Percentiles rank a stretch among this genome's conserved stretches.
Evolutionary conservation across 1,140 invertebrate genomes (phyloP).

Genomic region (Hycleus phaleratus): DNA sequence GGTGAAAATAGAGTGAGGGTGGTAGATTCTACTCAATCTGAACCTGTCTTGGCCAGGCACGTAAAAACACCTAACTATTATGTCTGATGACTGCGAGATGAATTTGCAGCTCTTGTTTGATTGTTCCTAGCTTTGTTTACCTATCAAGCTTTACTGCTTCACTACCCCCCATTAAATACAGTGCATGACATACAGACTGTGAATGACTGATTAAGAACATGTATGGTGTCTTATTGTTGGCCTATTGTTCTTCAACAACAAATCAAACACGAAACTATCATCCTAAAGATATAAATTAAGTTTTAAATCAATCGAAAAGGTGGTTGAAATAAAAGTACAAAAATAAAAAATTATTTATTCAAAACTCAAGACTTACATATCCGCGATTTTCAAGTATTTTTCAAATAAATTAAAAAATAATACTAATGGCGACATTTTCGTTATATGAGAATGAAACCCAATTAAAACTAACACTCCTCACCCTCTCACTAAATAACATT

Average conservation of each 20-base stretch:
- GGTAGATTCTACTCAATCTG: constrained; percentile 21
- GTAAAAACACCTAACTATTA: constrained; percentile 30
- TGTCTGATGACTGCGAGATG: constrained; percentile 23
- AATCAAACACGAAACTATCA: neutral
- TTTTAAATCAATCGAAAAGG: neutral
- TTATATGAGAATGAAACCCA: constrained; percentile 1
- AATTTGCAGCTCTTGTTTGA: constrained; percentile 21
- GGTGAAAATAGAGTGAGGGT: too few species aligned
- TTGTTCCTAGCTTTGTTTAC: constrained; percentile 27
- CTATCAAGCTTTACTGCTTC: constrained; percentile 19
- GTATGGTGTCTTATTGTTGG: constrained; percentile 2
- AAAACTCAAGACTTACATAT: neutral
- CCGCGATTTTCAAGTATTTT: too few species aligned
- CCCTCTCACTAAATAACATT: constrained; percentile 14
- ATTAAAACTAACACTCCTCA: constrained; percentile 10
- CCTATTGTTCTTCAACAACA: neutral
- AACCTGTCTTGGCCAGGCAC: constrained; percentile 23
- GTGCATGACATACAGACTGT: constrained; percentile 1
- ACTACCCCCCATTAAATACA: neutral
- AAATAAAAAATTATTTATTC: constrained; percentile 1
- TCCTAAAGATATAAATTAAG: too few species aligned
- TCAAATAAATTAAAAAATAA: too few species aligned
- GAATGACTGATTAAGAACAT: constrained; percentile 15
- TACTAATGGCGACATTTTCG: too few species aligned
- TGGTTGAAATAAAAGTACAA: neutral